Evolutionary conservation across 1,140 invertebrate species (phyloP).

Genomic region (Hyles euphorbiae): DNA sequence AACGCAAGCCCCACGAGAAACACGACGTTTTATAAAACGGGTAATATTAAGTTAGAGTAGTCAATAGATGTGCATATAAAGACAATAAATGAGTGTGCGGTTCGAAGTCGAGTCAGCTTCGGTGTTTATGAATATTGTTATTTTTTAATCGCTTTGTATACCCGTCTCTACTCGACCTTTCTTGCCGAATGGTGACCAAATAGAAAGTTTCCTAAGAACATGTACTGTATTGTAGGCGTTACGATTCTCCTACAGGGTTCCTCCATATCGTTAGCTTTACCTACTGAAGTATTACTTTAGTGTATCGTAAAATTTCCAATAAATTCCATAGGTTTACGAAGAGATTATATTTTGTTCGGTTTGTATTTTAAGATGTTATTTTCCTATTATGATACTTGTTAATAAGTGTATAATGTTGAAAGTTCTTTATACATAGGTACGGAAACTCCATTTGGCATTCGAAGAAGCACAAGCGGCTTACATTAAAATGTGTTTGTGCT

Average conservation of each 20-base stretch:
- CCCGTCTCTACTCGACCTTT: conserved; percentile 42
- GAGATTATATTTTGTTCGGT: conserved; percentile 39
- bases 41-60: conserved; percentile 38
- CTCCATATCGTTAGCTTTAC: conserved; percentile 73
- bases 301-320: conserved; percentile 52
- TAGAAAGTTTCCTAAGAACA: conserved; percentile 53
- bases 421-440: conserved; percentile 3
- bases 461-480: neutral
- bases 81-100: conserved; percentile 50
- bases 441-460: neutral
- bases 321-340: conserved; percentile 62
- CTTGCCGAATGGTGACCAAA: conserved; percentile 64
- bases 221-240: conserved; percentile 46
- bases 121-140: conserved; percentile 42
- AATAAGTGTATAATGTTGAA: conserved; percentile 5
- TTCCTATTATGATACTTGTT: conserved; percentile 7
- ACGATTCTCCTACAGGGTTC: conserved; percentile 70
- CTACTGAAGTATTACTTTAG: conserved; percentile 64
- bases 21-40: conserved; percentile 59
- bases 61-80: conserved; percentile 26
- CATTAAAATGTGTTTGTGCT: neutral
- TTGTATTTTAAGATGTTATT: conserved; percentile 13
- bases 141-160: conserved; percentile 45
- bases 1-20: conserved; percentile 36
- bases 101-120: conserved; percentile 41